Conservation (phyloP, 2,797 vertebrate genomes). For the Agapornis canus region DNA sequence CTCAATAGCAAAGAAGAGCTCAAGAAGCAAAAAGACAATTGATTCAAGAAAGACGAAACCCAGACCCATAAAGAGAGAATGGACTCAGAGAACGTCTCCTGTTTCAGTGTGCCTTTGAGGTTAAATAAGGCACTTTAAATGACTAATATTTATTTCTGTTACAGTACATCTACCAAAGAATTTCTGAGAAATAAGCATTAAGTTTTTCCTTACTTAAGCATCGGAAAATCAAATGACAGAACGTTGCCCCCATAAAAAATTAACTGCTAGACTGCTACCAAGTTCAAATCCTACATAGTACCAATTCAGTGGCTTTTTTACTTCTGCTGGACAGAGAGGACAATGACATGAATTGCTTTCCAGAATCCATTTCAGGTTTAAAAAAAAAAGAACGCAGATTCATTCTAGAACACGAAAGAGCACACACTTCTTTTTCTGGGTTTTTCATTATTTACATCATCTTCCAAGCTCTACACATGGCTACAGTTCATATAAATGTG, state of each 20-base stretch:
- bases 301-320: not conserved
- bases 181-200: not conserved
- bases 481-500: not conserved
- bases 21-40: not conserved
- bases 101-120: not conserved
- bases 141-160: not conserved
- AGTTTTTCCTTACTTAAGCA: not conserved
- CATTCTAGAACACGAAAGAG: not conserved
- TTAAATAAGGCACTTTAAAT: not conserved
- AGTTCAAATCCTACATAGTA: not conserved
- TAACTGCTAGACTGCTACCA: not conserved
- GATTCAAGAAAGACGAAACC: not conserved
- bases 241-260: not conserved
- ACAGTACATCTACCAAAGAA: not conserved
- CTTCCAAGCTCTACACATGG: not conserved
- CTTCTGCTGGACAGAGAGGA: not conserved
- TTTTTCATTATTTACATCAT: not conserved
- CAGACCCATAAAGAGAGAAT: not conserved
- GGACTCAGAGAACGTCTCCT: not conserved
- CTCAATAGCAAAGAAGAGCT: not conserved
- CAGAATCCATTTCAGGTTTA: not conserved
- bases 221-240: not conserved
- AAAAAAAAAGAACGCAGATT: not conserved
- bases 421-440: not conserved
- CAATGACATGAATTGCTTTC: not conserved